Evolutionary conservation across 2,113 vertebrate genomes (phyloP), one percentile per base, ranked within the genome.

Genomic region (Equus przewalskii): DNA sequence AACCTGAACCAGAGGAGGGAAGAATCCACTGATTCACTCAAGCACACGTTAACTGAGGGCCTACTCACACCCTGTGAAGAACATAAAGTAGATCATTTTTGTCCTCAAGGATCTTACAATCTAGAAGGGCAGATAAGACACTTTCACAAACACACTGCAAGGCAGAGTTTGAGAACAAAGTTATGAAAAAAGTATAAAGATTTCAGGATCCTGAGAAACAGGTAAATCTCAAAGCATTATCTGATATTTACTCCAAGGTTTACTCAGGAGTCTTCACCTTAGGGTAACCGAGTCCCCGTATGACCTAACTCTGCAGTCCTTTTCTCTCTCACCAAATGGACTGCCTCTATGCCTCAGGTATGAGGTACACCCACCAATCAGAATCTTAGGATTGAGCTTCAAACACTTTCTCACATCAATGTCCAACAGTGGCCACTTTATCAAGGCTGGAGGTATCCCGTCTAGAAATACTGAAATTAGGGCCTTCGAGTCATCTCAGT

Each of bases 1-100:
- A 98, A 97, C 82, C 99, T 99, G 97, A 96, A 88, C 13, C 22
- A 46, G 81, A 60, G 49, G 62, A 96, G 84, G 49, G 51, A 93
- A 95, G 49, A 92, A 54, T 26, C 16, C 26, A 86, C 28, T 75
- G 8, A 58, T 41, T 67, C 6, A 26, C 19, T 44, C 46, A 73
- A 24, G 80, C 79, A 79, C 24, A 94, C 11, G 13, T 46, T 58
- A 41, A 75, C 0, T 3, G 24, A 87, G 82, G 16, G 69, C 49
- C 49, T 73, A 41, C 19, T 83, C 60, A 80, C 8, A 82, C 44
- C 12, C 65, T 78, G 33, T 73, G 72, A 91, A 49, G 79, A 60
- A 95, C 12, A 69, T 16, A 58, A 62, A 90, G 58, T 41, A 44
- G 58, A 33, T n/a, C 6, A 44, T 21, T 51, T 94, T n/a, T n/a